phyloP scores from a whole-genome alignment of 2,888 invertebrate species.

The Neoascia interrupta region DNA sequence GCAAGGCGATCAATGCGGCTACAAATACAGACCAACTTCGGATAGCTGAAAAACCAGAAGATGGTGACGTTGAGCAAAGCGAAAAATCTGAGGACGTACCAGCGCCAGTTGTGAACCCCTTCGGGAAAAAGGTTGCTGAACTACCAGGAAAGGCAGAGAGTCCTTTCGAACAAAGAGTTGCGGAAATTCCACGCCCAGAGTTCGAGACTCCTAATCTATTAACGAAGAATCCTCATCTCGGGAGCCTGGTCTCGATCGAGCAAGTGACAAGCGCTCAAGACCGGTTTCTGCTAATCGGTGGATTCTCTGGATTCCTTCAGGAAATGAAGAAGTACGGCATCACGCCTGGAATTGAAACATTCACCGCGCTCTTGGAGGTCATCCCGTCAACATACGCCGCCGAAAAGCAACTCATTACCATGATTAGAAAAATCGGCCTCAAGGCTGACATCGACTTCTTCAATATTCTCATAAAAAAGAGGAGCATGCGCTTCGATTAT shows the following conservation, averaged over 20 bases:
- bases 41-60: conserved; percentile 14
- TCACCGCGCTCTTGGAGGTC: conserved; percentile 87
- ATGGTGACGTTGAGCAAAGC: not conserved
- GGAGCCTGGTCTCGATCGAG: conserved; percentile 82
- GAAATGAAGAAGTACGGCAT: conserved; percentile 86
- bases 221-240: conserved; percentile 82
- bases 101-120: not conserved
- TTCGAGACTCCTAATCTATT: conserved; percentile 84
- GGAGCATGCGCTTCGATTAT: conserved; percentile 86
- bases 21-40: conserved; percentile 10
- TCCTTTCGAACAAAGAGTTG: conserved; percentile 3
- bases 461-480: conserved; percentile 91
- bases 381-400: conserved; percentile 84
- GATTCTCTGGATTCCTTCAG: conserved; percentile 86
- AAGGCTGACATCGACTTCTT: conserved; percentile 90
- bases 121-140: not conserved
- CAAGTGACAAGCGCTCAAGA: conserved; percentile 83
- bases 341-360: conserved; percentile 88
- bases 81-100: not conserved
- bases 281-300: conserved; percentile 87
- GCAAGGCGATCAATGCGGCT: not conserved
- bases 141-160: conserved; percentile 1
- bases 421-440: conserved; percentile 83
- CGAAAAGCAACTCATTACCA: conserved; percentile 85
- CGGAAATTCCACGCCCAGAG: conserved; percentile 33